phyloP scores from a whole-genome alignment of 2,113 vertebrate species.

The Tetraodon nigroviridis region DNA sequence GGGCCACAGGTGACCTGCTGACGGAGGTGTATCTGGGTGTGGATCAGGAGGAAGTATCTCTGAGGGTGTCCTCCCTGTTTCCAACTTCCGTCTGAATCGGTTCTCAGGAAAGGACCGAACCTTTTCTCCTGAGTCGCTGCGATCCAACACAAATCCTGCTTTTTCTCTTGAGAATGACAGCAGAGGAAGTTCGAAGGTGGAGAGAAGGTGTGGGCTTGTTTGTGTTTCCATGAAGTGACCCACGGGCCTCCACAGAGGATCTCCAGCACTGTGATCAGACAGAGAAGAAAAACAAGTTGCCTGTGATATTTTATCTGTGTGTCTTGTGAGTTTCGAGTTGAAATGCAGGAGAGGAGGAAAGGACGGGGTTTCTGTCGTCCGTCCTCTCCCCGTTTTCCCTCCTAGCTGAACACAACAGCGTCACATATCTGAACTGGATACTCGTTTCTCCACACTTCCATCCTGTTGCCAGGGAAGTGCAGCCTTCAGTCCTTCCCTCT shows the following conservation, averaged over 20 bases:
- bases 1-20: conserved; percentile 21
- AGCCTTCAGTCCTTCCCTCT: conserved; percentile 16
- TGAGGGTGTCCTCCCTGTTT: not conserved
- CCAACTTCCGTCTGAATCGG: not conserved
- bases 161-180: not conserved
- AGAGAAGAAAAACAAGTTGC: no score
- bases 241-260: no score
- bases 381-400: conserved; percentile 46
- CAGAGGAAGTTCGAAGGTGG: not conserved
- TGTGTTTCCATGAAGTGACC: not conserved
- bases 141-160: conserved; percentile 11
- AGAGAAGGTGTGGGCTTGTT: not conserved
- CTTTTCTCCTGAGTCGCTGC: not conserved
- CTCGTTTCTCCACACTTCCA: conserved; percentile 46
- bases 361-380: conserved; percentile 52
- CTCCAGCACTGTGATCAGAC: no score
- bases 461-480: conserved; percentile 26
- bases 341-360: conserved; percentile 47
- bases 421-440: not conserved
- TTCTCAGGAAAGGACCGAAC: conserved; percentile 1
- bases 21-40: conserved; percentile 32
- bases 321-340: not conserved
- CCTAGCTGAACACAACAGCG: conserved; percentile 25
- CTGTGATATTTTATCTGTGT: not conserved
- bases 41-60: not conserved